A percentile compares a stretch with the other conserved stretches of the same genome.
phyloP scores from a whole-genome alignment of 2,888 invertebrate species.

The Tetragonisca angustula region DNA sequence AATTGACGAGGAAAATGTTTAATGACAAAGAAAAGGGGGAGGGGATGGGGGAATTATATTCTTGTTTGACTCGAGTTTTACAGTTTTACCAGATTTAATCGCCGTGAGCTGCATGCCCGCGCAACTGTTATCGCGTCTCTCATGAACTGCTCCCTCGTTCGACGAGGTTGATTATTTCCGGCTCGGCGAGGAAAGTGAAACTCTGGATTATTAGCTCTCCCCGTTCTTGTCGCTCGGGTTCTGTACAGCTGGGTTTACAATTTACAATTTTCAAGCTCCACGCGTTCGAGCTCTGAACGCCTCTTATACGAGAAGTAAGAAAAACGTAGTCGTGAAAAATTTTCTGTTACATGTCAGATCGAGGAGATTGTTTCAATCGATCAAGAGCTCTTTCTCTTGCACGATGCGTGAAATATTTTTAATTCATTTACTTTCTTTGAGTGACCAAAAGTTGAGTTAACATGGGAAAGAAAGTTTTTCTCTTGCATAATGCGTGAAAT shows the following conservation, averaged over 20 bases:
- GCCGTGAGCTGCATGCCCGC: not conserved
- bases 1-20: rapidly evolving
- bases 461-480: no score
- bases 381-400: no score
- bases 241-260: not conserved
- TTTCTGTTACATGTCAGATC: not conserved
- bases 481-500: no score
- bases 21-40: not conserved
- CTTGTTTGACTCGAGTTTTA: slow-evolving; percentile 1
- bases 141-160: slow-evolving; percentile 22
- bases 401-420: no score
- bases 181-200: slow-evolving; percentile 42
- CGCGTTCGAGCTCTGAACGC: not conserved
- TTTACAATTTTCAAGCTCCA: not conserved
- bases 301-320: not conserved
- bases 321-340: not conserved
- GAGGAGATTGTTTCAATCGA: not conserved
- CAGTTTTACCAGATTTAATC: slow-evolving; percentile 21
- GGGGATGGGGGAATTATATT: not conserved
- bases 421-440: no score
- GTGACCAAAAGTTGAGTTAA: no score
- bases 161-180: slow-evolving; percentile 36
- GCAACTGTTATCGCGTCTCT: slow-evolving; percentile 19
- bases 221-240: slow-evolving; percentile 14
- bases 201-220: not conserved